A percentile compares a stretch with the other conserved stretches of the same genome.
phyloP scores from a whole-genome alignment of 2,113 vertebrate species.

The Lucifuga dentata region DNA sequence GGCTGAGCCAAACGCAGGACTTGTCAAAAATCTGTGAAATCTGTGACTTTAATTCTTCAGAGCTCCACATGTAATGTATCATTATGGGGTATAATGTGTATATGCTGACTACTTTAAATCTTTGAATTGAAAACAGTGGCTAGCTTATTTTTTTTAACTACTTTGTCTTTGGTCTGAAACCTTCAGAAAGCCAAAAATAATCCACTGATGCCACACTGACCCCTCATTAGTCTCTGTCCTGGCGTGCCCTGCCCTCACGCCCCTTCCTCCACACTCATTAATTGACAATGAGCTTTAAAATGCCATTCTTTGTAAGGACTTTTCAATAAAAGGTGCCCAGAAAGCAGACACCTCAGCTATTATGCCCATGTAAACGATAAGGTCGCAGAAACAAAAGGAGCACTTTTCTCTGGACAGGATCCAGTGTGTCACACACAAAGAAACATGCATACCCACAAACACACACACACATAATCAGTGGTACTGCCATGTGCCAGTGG shows the following conservation, averaged over 20 bases:
- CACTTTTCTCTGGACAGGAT: conserved; percentile 27
- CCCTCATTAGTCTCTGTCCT: conserved; percentile 14
- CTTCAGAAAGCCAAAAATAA: conserved; percentile 16
- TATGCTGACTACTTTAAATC: no score
- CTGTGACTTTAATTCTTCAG: no score
- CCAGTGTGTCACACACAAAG: conserved; percentile 13
- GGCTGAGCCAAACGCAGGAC: no score
- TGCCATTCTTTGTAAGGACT: conserved; percentile 55
- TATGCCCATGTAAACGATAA: conserved; percentile 70
- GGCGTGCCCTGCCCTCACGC: neutral
- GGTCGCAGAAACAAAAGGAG: conserved; percentile 51
- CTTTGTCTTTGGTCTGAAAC: neutral
- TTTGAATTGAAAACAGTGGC: no score
- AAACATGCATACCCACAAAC: conserved; percentile 13
- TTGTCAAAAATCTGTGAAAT: no score
- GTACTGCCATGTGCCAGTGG: neutral
- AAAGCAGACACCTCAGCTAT: conserved; percentile 68
- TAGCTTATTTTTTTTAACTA: neutral
- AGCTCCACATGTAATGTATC: no score
- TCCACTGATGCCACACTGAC: neutral
- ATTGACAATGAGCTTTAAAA: conserved; percentile 67
- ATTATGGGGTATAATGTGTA: no score
- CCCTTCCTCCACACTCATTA: conserved; percentile 3
- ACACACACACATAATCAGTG: neutral
- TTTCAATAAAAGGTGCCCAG: conserved; percentile 57